phyloP scores from a whole-genome alignment of 2,113 vertebrate species.

The human (Homo sapiens) region GRCh38 chr13:101249501-101250000 shows the following conservation, averaged over 20 bases:
- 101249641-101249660: not conserved
- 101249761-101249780: not conserved
- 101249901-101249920: not conserved
- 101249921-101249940: not conserved
- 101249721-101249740: not conserved
- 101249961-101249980: not conserved
- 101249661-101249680: not conserved
- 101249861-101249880: not conserved
- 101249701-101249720: not conserved
- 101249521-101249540: not conserved
- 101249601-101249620: not conserved
- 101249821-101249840: not conserved
- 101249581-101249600: not conserved
- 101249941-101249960: not conserved
- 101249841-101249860: no score
- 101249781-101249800: not conserved
- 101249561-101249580: not conserved
- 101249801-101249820: not conserved
- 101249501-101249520: not conserved
- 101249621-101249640: not conserved
- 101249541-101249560: not conserved
- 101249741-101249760: not conserved
- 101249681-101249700: not conserved
- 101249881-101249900: not conserved
- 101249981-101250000: not conserved